phyloP scores from a whole-genome alignment of 2,888 invertebrate species.

The Horisme vitalbata region DNA sequence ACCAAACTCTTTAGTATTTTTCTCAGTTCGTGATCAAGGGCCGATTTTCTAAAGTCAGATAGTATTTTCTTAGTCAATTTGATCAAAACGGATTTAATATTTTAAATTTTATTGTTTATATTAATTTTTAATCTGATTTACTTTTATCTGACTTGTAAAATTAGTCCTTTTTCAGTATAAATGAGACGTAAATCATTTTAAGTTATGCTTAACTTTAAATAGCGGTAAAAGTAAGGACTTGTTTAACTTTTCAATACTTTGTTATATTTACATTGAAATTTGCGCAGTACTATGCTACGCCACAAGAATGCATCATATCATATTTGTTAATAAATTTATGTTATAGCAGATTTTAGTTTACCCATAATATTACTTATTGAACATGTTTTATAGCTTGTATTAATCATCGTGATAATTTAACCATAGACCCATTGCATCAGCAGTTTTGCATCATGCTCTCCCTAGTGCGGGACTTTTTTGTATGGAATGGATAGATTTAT shows the following conservation, averaged over 20 bases:
- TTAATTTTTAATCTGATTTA: slow-evolving; percentile 4
- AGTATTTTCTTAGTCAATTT: no score
- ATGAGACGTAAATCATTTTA: no score
- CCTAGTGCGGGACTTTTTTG: slow-evolving; percentile 75
- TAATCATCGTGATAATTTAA: slow-evolving; percentile 33
- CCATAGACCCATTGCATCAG: slow-evolving; percentile 54
- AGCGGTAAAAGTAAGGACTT: no score
- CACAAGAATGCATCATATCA: slow-evolving; percentile 84
- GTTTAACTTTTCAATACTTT: slow-evolving; percentile 39
- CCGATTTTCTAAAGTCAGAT: no score
- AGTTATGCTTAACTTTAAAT: no score
- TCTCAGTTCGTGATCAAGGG: no score
- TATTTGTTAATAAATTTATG: slow-evolving; percentile 79
- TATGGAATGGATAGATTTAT: slow-evolving; percentile 66
- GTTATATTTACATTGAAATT: slow-evolving; percentile 38
- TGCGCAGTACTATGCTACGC: slow-evolving; percentile 66
- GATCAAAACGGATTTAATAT: no score
- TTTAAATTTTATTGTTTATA: no score
- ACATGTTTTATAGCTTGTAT: slow-evolving; percentile 56
- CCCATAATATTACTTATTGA: slow-evolving; percentile 62
- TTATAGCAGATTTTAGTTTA: slow-evolving; percentile 65
- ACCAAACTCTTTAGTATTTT: no score
- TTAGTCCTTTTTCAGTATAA: no score
- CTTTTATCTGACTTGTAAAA: no score
- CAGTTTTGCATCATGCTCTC: slow-evolving; percentile 39